A percentile compares a stretch with the other conserved stretches of the same genome.
Conservation (phyloP, 2,888 invertebrate species). For the Cheilosia scutellata region DNA sequence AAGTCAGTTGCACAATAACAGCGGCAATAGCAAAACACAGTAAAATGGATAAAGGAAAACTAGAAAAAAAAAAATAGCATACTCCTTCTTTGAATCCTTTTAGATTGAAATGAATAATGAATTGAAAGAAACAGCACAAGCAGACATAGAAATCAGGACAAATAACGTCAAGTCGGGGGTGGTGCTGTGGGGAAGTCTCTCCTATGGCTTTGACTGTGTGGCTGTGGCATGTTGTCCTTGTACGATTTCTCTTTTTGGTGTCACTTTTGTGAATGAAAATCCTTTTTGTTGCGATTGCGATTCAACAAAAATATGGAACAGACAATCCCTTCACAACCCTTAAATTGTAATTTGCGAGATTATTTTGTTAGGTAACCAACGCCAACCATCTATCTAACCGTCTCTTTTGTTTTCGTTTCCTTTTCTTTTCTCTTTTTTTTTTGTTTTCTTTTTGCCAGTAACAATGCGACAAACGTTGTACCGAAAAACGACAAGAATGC, state of each 20-base stretch:
- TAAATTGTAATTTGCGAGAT: slow-evolving; percentile 46
- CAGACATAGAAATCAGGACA: slow-evolving; percentile 34
- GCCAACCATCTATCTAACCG: slow-evolving; percentile 15
- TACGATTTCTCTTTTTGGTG: not conserved
- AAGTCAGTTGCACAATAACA: slow-evolving; percentile 65
- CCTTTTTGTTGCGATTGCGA: not conserved
- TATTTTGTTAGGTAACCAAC: slow-evolving; percentile 54
- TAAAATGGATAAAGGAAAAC: slow-evolving; percentile 1
- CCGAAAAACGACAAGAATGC: slow-evolving; percentile 88
- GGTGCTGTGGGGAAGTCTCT: no score
- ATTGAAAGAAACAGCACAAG: slow-evolving; percentile 44
- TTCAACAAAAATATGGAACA: slow-evolving; percentile 19
- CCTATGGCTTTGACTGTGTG: not conserved
- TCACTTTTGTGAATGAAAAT: slow-evolving; percentile 3
- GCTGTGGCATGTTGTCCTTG: slow-evolving; percentile 12
- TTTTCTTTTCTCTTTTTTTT: slow-evolving; percentile 13
- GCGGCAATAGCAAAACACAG: slow-evolving; percentile 12
- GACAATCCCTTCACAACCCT: slow-evolving; percentile 27
- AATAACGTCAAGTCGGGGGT: not conserved
- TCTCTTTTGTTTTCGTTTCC: not conserved
- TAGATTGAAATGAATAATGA: slow-evolving; percentile 64
- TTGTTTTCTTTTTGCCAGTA: slow-evolving; percentile 78
- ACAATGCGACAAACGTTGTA: slow-evolving; percentile 80
- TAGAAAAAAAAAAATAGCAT: slow-evolving; percentile 1
- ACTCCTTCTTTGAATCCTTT: slow-evolving; percentile 34